Evolutionary conservation across 2,113 vertebrate genomes (phyloP).

Genomic region (Malurus melanocephalus): DNA sequence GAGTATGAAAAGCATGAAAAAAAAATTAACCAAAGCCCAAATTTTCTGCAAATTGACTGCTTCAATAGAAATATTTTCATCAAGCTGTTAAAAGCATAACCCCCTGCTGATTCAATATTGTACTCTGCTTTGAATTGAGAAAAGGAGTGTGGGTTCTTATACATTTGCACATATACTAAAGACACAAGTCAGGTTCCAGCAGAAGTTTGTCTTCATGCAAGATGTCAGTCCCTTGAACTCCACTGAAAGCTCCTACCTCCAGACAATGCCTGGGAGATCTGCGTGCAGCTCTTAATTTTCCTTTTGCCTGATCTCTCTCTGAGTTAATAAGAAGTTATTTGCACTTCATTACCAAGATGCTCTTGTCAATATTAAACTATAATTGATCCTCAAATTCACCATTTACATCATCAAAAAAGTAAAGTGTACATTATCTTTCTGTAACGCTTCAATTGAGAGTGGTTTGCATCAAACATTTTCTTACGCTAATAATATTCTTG

Average conservation of each 20-base stretch:
- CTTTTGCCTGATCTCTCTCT: background rate
- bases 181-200: background rate
- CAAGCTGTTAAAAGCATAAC: background rate
- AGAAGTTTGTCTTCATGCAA: background rate
- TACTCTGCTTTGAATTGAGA: background rate
- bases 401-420: background rate
- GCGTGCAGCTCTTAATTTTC: background rate
- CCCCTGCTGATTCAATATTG: background rate
- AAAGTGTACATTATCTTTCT: background rate
- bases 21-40: background rate
- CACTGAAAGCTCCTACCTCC: background rate
- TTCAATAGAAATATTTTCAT: background rate
- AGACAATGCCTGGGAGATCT: background rate
- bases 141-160: background rate
- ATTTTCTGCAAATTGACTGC: background rate
- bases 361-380: background rate
- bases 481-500: background rate
- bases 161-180: background rate
- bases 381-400: background rate
- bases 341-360: background rate
- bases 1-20: background rate
- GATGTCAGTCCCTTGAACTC: background rate
- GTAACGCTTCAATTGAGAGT: background rate
- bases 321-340: slow-evolving; percentile 8
- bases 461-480: background rate